These are phyloP conservation scores for Vulpes vulpes DNA, from an alignment of 2,113 vertebrate genomes.

Conservation along the genomic window DNA sequence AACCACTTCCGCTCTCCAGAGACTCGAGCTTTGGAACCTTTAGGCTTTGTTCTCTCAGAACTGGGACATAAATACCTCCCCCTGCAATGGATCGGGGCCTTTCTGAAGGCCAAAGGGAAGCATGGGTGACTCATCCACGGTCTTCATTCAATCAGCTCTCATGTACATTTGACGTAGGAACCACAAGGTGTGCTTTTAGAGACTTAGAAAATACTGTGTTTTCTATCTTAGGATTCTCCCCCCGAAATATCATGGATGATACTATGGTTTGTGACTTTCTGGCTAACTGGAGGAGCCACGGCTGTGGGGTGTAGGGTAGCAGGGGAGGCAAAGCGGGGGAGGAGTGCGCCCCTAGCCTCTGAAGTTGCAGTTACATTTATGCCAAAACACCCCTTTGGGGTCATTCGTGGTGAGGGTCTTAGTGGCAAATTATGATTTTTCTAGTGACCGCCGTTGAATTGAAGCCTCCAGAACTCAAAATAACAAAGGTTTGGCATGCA, in stretches of 20 bases:
- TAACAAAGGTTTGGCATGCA: conserved; percentile 67
- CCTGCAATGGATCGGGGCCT: conserved; percentile 90
- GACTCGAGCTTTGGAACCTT: conserved; percentile 87
- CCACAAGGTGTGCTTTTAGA: conserved; percentile 90
- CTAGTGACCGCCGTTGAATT: conserved; percentile 74
- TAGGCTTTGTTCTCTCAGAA: conserved; percentile 88
- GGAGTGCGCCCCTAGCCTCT: neutral
- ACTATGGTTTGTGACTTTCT: conserved; percentile 90
- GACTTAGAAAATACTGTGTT: conserved; percentile 90
- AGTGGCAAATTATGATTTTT: conserved; percentile 78
- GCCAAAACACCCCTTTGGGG: neutral
- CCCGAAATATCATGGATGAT: conserved; percentile 79
- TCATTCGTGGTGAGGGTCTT: conserved; percentile 61
- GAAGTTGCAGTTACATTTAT: neutral
- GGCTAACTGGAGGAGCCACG: conserved; percentile 89
- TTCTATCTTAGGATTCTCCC: conserved; percentile 88
- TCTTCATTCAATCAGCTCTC: conserved; percentile 88
- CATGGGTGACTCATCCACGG: conserved; percentile 88
- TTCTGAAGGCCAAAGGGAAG: conserved; percentile 91
- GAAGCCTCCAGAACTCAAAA: neutral
- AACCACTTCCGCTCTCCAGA: conserved; percentile 89
- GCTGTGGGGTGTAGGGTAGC: conserved; percentile 72
- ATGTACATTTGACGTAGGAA: conserved; percentile 86
- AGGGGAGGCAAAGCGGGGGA: neutral
- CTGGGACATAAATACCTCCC: conserved; percentile 88